phyloP scores from a whole-genome alignment of 2,797 vertebrate species.

The Pseudochromis fuscus region DNA sequence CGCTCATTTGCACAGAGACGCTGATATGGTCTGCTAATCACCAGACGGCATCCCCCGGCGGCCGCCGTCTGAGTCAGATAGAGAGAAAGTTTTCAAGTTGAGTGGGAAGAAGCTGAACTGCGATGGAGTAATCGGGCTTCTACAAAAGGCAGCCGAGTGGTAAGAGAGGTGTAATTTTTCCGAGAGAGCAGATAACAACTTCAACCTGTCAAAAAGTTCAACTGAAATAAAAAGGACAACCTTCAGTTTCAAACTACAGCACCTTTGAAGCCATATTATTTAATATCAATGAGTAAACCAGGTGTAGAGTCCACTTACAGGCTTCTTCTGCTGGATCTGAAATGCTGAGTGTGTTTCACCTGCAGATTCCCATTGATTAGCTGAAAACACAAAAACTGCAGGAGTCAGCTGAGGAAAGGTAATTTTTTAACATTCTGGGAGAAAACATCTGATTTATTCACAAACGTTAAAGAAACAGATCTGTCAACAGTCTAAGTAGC shows the following conservation, averaged over 20 bases:
- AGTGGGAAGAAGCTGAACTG: constrained; percentile 51
- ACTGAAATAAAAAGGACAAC: constrained; percentile 20
- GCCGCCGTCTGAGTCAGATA: constrained; percentile 46
- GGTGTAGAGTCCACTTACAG: too few relatives aligned
- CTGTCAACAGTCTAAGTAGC: not conserved
- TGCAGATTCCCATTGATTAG: constrained; percentile 4
- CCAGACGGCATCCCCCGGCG: constrained; percentile 43
- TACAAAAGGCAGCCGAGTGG: constrained; percentile 13
- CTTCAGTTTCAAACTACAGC: not conserved
- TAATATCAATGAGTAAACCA: too few relatives aligned
- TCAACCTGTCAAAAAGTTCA: constrained; percentile 2
- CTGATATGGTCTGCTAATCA: constrained; percentile 59
- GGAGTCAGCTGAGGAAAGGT: not conserved
- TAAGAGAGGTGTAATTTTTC: constrained; percentile 13
- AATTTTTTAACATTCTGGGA: not conserved
- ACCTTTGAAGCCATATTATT: too few relatives aligned
- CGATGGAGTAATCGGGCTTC: constrained; percentile 47
- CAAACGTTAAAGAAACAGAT: not conserved
- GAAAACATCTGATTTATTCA: not conserved
- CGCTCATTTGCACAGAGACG: constrained; percentile 35
- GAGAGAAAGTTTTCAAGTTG: constrained; percentile 44
- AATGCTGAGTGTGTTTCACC: not conserved
- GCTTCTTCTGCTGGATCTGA: constrained; percentile 14
- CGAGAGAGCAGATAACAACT: not conserved
- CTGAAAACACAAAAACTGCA: not conserved